phyloP scores from a whole-genome alignment of 2,797 vertebrate species.

The Muraenolepis orangiensis region DNA sequence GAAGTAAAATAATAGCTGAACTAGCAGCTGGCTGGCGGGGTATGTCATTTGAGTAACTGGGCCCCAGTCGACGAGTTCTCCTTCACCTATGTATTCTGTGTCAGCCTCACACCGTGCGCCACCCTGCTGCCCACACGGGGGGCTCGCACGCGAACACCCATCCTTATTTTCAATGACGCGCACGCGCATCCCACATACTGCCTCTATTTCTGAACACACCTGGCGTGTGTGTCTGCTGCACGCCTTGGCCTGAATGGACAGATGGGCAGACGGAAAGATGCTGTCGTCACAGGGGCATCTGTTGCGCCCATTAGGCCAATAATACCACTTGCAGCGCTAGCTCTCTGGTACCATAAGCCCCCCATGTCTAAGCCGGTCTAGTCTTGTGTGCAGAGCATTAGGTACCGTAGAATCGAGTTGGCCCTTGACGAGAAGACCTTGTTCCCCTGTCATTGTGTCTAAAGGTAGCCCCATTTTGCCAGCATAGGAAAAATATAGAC shows the following conservation, averaged over 20 bases:
- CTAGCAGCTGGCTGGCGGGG: conserved; percentile 43
- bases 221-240: conserved; percentile 52
- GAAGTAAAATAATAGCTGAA: conserved; percentile 19
- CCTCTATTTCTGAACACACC: conserved; percentile 63
- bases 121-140: conserved; percentile 46
- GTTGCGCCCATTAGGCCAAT: conserved; percentile 72
- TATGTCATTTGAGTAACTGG: conserved; percentile 53
- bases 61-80: conserved; percentile 13
- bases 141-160: neutral
- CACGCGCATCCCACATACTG: conserved; percentile 31
- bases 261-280: conserved; percentile 68
- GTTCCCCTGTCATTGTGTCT: conserved; percentile 22
- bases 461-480: conserved; percentile 1
- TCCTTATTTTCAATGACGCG: conserved; percentile 46
- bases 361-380: conserved; percentile 65
- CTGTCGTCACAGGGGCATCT: conserved; percentile 72
- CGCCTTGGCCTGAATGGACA: conserved; percentile 57
- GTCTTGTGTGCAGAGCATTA: conserved; percentile 40
- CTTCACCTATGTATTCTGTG: conserved; percentile 21
- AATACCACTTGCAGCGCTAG: conserved; percentile 73
- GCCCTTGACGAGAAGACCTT: conserved; percentile 28
- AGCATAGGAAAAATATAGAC: conserved; percentile 3
- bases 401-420: conserved; percentile 45
- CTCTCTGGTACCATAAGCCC: conserved; percentile 65
- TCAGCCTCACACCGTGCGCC: conserved; percentile 35